These are phyloP conservation scores for Stenchaetothrips biformis DNA, from an alignment of 2,888 invertebrate genomes.

Conservation along the genomic window DNA sequence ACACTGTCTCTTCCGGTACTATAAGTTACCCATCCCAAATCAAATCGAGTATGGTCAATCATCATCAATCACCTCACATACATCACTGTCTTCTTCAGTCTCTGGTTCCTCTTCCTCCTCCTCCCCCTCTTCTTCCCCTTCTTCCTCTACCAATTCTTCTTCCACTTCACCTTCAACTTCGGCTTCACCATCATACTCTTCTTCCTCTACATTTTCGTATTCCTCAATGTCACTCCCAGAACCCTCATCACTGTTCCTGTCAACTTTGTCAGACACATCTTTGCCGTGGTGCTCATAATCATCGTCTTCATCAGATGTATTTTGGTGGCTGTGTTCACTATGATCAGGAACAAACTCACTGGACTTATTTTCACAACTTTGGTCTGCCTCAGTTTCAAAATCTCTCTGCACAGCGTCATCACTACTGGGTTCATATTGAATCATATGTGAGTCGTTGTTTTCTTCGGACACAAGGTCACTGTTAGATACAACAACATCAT, in stretches of 20 bases:
- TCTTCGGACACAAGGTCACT: background rate
- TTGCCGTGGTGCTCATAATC: background rate
- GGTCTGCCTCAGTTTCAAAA: background rate
- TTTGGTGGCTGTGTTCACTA: background rate
- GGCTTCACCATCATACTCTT: background rate
- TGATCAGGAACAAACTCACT: background rate
- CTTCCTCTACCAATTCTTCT: background rate
- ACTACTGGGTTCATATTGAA: background rate
- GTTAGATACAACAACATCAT: background rate
- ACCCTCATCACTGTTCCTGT: background rate
- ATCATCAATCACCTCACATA: constrained; percentile 7
- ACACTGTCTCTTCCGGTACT: background rate
- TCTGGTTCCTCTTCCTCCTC: background rate
- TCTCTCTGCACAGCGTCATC: background rate
- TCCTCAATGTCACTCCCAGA: background rate
- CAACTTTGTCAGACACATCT: background rate
- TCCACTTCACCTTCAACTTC: background rate
- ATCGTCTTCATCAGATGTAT: background rate
- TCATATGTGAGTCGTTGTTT: background rate
- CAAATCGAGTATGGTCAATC: background rate
- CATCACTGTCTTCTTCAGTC: background rate
- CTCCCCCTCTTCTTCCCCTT: background rate
- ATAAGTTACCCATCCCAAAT: too few relatives aligned
- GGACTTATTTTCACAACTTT: background rate
- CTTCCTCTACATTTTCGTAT: background rate